phyloP scores from a whole-genome alignment of 2,888 invertebrate species.

The Deilephila elpenor region DNA sequence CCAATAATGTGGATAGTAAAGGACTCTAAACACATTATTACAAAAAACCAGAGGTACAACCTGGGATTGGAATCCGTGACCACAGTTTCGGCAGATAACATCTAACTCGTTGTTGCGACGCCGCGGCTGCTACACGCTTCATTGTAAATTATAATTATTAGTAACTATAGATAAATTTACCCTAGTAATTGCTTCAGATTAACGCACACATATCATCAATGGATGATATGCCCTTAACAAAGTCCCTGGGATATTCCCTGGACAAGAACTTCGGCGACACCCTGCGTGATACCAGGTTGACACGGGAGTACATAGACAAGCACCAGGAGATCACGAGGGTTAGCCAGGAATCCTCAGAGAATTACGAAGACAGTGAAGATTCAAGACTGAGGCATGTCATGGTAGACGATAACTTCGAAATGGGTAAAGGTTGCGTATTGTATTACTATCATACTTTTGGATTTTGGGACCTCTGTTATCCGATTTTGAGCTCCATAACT shows the following conservation, averaged over 20 bases:
- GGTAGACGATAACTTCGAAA: constrained; percentile 49
- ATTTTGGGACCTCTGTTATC: no score
- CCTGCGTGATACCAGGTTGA: constrained; percentile 48
- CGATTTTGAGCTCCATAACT: no score
- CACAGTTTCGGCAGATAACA: no score
- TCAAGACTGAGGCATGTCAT: constrained; percentile 47
- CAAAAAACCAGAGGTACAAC: no score
- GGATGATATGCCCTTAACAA: constrained; percentile 53
- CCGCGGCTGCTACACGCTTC: no score
- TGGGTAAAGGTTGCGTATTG: constrained; percentile 52
- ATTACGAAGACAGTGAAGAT: constrained; percentile 49
- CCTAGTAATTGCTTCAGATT: constrained; percentile 4
- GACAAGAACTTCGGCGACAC: constrained; percentile 45
- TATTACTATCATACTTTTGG: no score
- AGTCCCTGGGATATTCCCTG: constrained; percentile 56
- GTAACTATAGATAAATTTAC: background rate
- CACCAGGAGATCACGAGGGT: constrained; percentile 63
- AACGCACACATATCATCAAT: constrained; percentile 31
- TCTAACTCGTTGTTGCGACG: no score
- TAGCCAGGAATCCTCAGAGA: constrained; percentile 56
- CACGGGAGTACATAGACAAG: constrained; percentile 55
- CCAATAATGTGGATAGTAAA: no score
- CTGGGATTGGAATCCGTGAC: no score
- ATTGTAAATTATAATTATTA: background rate
- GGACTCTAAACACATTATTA: no score